These are phyloP conservation scores for Oligia strigilis DNA, from an alignment of 2,888 invertebrate species.

Conservation along the genomic window DNA sequence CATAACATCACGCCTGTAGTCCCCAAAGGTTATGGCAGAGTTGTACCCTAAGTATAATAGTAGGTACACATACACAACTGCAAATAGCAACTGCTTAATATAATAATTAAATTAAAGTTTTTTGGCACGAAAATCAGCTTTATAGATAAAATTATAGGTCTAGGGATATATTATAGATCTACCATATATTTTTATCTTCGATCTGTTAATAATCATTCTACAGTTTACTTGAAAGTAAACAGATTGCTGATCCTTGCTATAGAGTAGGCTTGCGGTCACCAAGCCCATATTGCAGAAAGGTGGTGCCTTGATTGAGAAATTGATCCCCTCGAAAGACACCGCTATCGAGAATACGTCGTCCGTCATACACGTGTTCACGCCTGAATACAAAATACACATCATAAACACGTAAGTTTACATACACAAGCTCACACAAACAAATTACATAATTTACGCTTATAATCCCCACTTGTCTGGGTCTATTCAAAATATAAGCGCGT, in stretches of 20 bases:
- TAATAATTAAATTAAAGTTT: neutral
- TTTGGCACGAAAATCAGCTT: neutral
- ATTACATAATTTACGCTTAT: constrained; percentile 52
- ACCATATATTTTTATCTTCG: neutral
- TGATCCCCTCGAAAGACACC: neutral
- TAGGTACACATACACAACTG: neutral
- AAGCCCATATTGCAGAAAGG: no score
- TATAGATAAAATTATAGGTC: neutral
- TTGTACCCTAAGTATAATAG: neutral
- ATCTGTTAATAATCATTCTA: neutral
- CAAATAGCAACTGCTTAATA: neutral
- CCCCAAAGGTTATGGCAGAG: no score
- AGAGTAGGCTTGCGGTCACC: neutral
- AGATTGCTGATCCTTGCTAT: no score
- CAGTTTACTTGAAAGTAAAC: neutral
- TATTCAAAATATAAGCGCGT: constrained; percentile 38
- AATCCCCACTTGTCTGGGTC: constrained; percentile 54
- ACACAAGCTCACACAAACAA: constrained; percentile 29
- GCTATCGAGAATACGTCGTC: neutral
- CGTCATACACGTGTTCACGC: neutral
- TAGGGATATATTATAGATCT: neutral
- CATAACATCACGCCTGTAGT: no score
- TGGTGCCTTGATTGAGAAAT: neutral
- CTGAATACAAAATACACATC: neutral
- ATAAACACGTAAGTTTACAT: neutral